Evolutionary conservation across 2,888 invertebrate species (phyloP).

Genomic region (Caenorhabditis sulstoni): DNA sequence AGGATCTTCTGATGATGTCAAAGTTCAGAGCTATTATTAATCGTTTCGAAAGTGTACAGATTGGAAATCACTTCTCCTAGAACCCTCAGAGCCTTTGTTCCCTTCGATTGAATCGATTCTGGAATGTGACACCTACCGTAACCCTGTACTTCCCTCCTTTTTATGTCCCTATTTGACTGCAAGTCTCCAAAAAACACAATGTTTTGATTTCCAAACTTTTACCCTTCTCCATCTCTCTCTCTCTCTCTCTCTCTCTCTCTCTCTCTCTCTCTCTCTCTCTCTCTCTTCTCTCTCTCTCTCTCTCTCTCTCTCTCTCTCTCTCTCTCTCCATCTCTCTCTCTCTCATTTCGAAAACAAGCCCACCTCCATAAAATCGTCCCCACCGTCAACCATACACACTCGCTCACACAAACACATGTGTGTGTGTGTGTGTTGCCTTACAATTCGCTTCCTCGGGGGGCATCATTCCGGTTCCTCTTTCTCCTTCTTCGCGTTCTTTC

Average conservation of each 20-base stretch:
- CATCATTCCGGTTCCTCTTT: conserved; percentile 19
- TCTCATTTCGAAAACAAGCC: conserved; percentile 5
- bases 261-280: too few relatives aligned
- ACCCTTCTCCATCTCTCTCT: too few relatives aligned
- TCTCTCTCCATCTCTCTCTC: conserved; percentile 20
- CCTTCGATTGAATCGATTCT: too few relatives aligned
- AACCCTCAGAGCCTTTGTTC: too few relatives aligned
- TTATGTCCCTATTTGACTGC: background rate
- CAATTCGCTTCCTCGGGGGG: background rate
- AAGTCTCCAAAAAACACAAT: too few relatives aligned
- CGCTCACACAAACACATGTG: conserved; percentile 28
- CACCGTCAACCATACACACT: conserved; percentile 4
- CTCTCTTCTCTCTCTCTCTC: background rate
- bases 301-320: conserved; percentile 29
- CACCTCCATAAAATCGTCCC: conserved; percentile 47
- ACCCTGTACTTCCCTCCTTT: background rate
- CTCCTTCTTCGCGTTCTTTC: too few relatives aligned
- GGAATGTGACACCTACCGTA: too few relatives aligned
- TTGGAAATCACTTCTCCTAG: too few relatives aligned
- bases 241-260: background rate
- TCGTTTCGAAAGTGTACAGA: too few relatives aligned
- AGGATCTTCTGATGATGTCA: too few relatives aligned
- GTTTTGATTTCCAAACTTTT: too few relatives aligned
- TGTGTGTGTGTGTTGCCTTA: conserved; percentile 6
- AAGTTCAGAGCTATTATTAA: too few relatives aligned